Conservation (phyloP, 2,113 vertebrate genomes). For the Ciconia maguari region DNA sequence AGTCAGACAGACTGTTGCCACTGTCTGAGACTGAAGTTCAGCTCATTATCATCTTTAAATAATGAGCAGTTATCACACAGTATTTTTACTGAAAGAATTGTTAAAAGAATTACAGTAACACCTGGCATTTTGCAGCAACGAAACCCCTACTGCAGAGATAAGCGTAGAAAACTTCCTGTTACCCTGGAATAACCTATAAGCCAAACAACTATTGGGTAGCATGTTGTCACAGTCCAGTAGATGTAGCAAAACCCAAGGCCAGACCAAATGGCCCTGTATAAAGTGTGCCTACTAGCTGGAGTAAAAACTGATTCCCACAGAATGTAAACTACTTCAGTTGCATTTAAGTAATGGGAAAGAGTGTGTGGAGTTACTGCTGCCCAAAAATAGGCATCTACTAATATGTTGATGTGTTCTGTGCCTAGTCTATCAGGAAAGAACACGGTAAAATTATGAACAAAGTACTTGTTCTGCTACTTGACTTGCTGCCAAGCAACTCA, state of each 20-base stretch:
- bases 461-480: background rate
- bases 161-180: background rate
- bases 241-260: background rate
- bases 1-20: background rate
- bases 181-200: background rate
- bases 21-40: background rate
- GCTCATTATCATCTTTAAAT: background rate
- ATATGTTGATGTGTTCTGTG: background rate
- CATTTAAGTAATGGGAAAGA: background rate
- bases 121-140: background rate
- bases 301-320: background rate
- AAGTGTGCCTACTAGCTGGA: background rate
- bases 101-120: background rate
- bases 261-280: background rate
- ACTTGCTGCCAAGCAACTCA: background rate
- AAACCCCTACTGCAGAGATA: background rate
- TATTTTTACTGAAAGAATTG: background rate
- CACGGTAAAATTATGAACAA: background rate
- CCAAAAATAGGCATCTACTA: background rate
- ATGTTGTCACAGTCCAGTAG: background rate
- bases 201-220: background rate
- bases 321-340: background rate
- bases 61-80: background rate
- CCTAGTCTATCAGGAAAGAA: background rate
- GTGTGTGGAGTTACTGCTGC: background rate